A percentile compares a stretch with the other conserved stretches of the same genome.
phyloP scores from a whole-genome alignment of 2,113 vertebrate species.

The Aegithalos caudatus region DNA sequence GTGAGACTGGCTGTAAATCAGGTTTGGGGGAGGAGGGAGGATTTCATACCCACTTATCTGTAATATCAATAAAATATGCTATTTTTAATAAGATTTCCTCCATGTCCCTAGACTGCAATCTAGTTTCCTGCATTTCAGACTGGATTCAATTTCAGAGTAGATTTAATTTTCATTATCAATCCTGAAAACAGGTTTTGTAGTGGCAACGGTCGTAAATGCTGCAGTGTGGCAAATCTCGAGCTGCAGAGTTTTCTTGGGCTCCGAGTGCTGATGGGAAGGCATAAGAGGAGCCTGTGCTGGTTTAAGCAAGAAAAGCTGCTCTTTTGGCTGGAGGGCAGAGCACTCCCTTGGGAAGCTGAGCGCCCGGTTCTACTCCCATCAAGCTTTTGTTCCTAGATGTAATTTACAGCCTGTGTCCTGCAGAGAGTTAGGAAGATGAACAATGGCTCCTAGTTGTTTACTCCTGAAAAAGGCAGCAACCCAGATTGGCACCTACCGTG shows the following conservation, averaged over 20 bases:
- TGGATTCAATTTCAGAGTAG: not conserved
- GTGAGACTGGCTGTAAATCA: not conserved
- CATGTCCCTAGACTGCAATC: not conserved
- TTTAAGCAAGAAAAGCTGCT: slow-evolving; percentile 50
- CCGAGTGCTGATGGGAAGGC: not conserved
- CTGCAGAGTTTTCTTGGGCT: not conserved
- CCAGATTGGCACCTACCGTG: not conserved
- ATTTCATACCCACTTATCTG: not conserved
- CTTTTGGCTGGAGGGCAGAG: slow-evolving; percentile 46
- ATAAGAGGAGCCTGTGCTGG: not conserved
- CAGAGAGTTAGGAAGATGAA: slow-evolving; percentile 44
- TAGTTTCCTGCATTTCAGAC: slow-evolving; percentile 20
- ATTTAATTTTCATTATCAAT: slow-evolving; percentile 33
- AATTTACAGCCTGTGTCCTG: slow-evolving; percentile 59
- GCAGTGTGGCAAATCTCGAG: not conserved
- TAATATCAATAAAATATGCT: not conserved
- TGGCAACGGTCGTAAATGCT: not conserved
- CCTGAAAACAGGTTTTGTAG: not conserved
- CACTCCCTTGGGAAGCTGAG: slow-evolving; percentile 42
- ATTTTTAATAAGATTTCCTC: slow-evolving; percentile 43
- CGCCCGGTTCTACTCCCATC: slow-evolving; percentile 42
- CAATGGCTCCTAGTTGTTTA: slow-evolving; percentile 47
- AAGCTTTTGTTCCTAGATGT: slow-evolving; percentile 49
- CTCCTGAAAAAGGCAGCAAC: slow-evolving; percentile 34
- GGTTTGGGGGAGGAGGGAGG: not conserved